A percentile compares a stretch with the other conserved stretches of the same genome.
These are phyloP conservation scores for Leptarthrus brevirostris DNA, from an alignment of 2,888 invertebrate species.

Conservation along the genomic window DNA sequence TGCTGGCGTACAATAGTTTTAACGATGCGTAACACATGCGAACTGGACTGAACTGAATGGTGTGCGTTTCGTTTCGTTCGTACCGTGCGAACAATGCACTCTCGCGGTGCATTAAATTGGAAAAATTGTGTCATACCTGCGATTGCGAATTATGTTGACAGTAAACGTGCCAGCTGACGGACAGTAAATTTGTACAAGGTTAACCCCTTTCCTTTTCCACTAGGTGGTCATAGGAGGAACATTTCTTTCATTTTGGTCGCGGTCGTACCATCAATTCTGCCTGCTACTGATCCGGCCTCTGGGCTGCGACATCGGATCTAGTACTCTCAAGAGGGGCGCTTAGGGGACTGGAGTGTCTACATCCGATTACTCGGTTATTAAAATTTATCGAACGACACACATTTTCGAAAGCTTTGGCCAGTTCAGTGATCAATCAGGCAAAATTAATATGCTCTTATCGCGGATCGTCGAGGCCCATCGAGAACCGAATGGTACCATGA, in stretches of 20 bases:
- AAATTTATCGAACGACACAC: too few relatives aligned
- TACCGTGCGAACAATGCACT: slow-evolving; percentile 23
- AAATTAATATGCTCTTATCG: too few relatives aligned
- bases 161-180: slow-evolving; percentile 36
- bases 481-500: too few relatives aligned
- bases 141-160: slow-evolving; percentile 30
- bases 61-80: slow-evolving; percentile 1
- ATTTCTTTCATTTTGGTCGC: slow-evolving; percentile 11
- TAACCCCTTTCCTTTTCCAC: slow-evolving; percentile 40
- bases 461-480: too few relatives aligned
- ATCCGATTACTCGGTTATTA: too few relatives aligned
- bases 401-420: too few relatives aligned
- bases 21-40: slow-evolving; percentile 34
- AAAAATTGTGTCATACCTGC: slow-evolving; percentile 36
- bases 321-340: too few relatives aligned
- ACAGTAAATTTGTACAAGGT: slow-evolving; percentile 39
- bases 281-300: too few relatives aligned
- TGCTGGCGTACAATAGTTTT: slow-evolving; percentile 1
- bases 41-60: slow-evolving; percentile 18
- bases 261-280: too few relatives aligned
- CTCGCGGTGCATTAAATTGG: slow-evolving; percentile 30
- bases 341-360: too few relatives aligned
- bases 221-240: not conserved
- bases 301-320: too few relatives aligned
- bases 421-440: too few relatives aligned